Base-by-base conservation (phyloP, 2,888 invertebrate species). In the Eristalinus aeneus region DNA sequence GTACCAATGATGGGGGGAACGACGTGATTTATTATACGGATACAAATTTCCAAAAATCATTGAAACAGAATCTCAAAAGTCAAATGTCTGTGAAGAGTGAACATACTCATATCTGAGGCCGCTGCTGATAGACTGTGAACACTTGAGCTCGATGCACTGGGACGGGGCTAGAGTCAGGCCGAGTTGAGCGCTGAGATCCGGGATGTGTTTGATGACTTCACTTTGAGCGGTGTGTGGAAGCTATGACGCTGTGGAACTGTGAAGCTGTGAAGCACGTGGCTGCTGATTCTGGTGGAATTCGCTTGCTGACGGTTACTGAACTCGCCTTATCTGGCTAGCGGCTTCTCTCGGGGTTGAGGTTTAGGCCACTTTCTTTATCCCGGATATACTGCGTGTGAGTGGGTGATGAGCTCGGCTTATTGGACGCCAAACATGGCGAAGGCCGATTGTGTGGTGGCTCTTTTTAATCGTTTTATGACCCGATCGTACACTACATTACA, bases 21-120 rank as follows among this genome's bases (percentile, higher is more conserved):
- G 77, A 77, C 81, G 86, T 86, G 86, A 86, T 86, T 86, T 81
- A 86, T 86, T 81, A 77, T 77, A 86, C 86, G 86, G 86, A 86
- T 82, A 86, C 80, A 80, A 76, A 76, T 68, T 76, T 76, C 67
- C 71, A 85, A 85, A 80, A 85, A 85, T 69, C 54, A 76, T 77
- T 77, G 32, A 77, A 86, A 86, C 74, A 74, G 60, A 68, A 81
- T 81, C 81, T 72, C 34, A 74, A 77, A 72, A 69, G 60, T 54
- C 72, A 64, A 74, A 68, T 68, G 74, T 56, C 56, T 56, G 56
- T 36, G 20, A 34, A 31, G 46, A 53, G 46, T 46, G 65, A 32
- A 16, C 4, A 53, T n/a, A 58, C 39, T 31, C 27, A 16, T 68
- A 68, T 64, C 58, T 73, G 22, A 10, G 68, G 60, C 67, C 39